Evolutionary conservation across 2,113 vertebrate species (phyloP), one percentile per base, ranked within the genome.

Genomic region (Tachysurus fulvidraco): DNA sequence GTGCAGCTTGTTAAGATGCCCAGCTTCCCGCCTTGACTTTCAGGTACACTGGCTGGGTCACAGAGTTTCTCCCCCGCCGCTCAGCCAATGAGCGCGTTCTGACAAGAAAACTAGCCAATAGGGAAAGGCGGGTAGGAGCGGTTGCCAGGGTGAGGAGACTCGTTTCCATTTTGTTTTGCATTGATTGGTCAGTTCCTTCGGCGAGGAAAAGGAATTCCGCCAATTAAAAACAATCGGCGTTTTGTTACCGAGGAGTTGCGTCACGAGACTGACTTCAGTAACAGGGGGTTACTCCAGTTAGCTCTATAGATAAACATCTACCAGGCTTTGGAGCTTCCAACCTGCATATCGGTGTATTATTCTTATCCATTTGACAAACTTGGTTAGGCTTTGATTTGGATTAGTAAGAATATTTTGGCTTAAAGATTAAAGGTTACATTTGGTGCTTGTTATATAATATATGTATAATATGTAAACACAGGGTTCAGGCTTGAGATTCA

Each of bases 201-300:
- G 89, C 88, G 88, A 92, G 91, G 91, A 86, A 90, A 88, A 89
- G 90, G 89, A 92, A 91, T 92, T 93, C 94, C 90, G 91, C 95
- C 95, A 96, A 94, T 95, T 91, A 92, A 92, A 94, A 93, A 93
- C 93, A 93, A 92, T 93, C 92, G 88, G 88, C 92, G 91, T 92
- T 93, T 94, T 95, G 95, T 95, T 95, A 95, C 94, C 84, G 80
- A 91, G 88, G 90, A 85, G 89, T 88, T 92, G 91, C 88, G 82
- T 93, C 91, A 92, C 81, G 82, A 89, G 90, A 88, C 92, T 92
- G 91, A 46, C 78, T 25, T 46, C 59, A 78, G 17, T 36, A 21
- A 64, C 82, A 59, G 11, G 69, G 44, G 16, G 44, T 46, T 57
- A 73, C n/a, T 28, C 13, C 5, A 62, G 36, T 74, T 65, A 74